Percentiles rank a stretch among this genome's conserved stretches.
phyloP scores from a whole-genome alignment of 2,797 vertebrate species.

The Fistularia commersonii region DNA sequence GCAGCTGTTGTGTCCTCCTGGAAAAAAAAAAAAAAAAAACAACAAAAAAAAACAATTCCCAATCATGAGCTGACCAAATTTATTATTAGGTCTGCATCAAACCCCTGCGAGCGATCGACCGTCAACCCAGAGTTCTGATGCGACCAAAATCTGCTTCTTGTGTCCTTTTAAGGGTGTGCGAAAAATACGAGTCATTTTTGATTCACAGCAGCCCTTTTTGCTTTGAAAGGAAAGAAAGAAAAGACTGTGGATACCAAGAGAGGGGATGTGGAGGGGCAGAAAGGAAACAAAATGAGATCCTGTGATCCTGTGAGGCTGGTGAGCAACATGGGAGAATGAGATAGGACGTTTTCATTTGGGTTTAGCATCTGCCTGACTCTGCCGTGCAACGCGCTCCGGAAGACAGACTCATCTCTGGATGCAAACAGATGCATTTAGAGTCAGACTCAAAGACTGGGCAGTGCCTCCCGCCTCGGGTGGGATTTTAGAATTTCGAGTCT shows the following conservation, averaged over 20 bases:
- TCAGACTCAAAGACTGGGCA: slow-evolving; percentile 42
- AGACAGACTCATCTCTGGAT: slow-evolving; percentile 33
- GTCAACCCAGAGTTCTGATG: too few relatives aligned
- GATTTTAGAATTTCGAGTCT: slow-evolving; percentile 49
- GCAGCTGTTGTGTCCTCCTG: too few relatives aligned
- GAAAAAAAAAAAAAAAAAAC: too few relatives aligned
- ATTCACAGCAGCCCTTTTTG: too few relatives aligned
- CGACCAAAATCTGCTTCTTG: too few relatives aligned
- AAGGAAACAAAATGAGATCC: background rate
- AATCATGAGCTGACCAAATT: too few relatives aligned
- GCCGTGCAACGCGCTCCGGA: slow-evolving; percentile 24
- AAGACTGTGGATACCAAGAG: background rate
- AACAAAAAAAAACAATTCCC: too few relatives aligned
- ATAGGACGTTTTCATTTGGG: slow-evolving; percentile 62
- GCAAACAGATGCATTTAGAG: slow-evolving; percentile 55
- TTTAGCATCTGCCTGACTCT: slow-evolving; percentile 48
- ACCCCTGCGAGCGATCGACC: too few relatives aligned
- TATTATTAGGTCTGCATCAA: too few relatives aligned
- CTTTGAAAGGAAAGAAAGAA: background rate
- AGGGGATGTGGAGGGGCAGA: background rate
- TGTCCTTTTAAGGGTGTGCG: too few relatives aligned
- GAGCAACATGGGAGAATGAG: slow-evolving; percentile 41
- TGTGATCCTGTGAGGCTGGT: background rate
- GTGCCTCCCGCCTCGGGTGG: slow-evolving; percentile 58
- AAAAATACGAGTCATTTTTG: too few relatives aligned